Base-by-base conservation (phyloP, 2,888 invertebrate species). In the Pyrgus malvae region DNA sequence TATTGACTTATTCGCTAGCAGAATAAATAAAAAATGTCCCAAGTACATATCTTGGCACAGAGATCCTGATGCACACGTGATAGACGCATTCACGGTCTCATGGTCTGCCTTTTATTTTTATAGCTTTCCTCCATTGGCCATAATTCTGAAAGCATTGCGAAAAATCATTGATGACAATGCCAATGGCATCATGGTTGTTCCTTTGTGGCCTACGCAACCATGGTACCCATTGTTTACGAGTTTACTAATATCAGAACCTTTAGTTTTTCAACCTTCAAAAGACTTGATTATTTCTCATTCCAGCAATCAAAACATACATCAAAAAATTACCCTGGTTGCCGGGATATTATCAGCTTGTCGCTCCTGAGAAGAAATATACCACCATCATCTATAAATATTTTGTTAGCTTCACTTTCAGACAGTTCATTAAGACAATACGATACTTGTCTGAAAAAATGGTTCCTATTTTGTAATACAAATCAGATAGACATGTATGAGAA, bases 41-140 rank as follows among this genome's bases (percentile, higher is more conserved):
- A 55, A 12, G 17, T 69, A 57, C 35, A 37, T 64, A 1, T 61
- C 64, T 0, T 68, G 66, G 66, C 48, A 61, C 6, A 29, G 33
- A 0, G 66, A 69, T 17, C 65, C 67, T 1, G 53, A 60, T 9
- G 66, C 66, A 5, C 48, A 19, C 4, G 37, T 40, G 0, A 44
- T 67, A 12, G 55, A 66, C 40, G 63, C 67, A 2, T 69, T 69
- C 31, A 67, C 68, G 0, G n/a, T 67, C 11, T 16, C 21, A 9
- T 68, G 68, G 67, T n/a, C 25, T 25, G 6, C 25, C 25, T 25
- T 25, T 1, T 60, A 31, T 27, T 67, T 66, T 38, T 68, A 66
- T 38, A n/a, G n/a, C n/a, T n/a, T n/a, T 60, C 66, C 1, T 64
- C 66, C 49, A 1, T 25, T 25, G 6, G 25, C 25, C 25, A 2